Evolutionary conservation across 2,888 invertebrate genomes (phyloP), one percentile per base, ranked within the genome.

Genomic region (Gryllus longicercus): DNA sequence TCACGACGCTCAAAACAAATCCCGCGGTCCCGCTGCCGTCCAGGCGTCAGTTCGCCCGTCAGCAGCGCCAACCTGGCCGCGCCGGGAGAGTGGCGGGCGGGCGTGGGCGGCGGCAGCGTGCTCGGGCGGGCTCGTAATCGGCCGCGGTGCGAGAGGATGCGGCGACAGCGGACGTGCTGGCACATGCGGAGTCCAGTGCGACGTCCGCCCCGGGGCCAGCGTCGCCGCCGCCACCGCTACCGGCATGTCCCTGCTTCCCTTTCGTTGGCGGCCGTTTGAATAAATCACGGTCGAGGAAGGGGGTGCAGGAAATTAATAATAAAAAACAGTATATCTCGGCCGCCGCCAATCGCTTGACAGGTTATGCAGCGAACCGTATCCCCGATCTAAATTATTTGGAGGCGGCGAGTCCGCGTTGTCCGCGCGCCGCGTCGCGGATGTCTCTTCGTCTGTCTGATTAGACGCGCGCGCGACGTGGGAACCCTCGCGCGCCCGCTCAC

Each of bases 331-430:
- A 63, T 63, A 63, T 63, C 63, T 63, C 63, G 16, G n/a, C 63
- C 63, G 14, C 63, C 63, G 63, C 63, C 63, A 63, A 63, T 63
- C n/a, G 63, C 63, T n/a, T 63, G 63, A 63, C 63, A 63, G 63
- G 63, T 63, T 63, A 63, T 63, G 63, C 63, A 63, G 63, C 63
- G 63, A 63, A 63, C 63, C 63, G 63, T 1, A 63, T 63, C 63
- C 63, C 16, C 38, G 14, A 18, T 63, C 63, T 63, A n/a, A 63
- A 63, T 63, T 63, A 63, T 63, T 63, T 63, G 16, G 63, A n/a
- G 63, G n/a, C 63, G 63, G 16, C 63, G 63, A 38, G 38, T 8
- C 63, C 63, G 63, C 14, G n/a, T 11, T 63, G 16, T 14, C n/a
- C 16, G 63, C 63, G 63, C 14, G 63, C 63, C 16, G 16, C 63